Conservation (phyloP, 2,113 vertebrate genomes). For the Tragulus kanchil region DNA sequence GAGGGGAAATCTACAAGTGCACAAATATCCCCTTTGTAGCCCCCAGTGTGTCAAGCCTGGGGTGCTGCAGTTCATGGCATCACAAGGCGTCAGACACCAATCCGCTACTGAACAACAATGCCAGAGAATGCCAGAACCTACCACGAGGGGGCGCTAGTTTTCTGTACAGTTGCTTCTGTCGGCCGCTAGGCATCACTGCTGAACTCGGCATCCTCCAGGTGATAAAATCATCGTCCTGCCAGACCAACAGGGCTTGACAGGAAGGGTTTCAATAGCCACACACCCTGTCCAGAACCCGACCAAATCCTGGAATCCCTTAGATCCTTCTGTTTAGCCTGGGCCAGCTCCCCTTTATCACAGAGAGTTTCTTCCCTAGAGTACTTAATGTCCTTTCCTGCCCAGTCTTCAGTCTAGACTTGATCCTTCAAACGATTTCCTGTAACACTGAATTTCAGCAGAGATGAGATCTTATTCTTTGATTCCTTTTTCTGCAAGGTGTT, state of each 20-base stretch:
- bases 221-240: accelerated
- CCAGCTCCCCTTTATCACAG: background rate
- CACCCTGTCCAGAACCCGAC: background rate
- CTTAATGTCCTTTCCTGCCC: background rate
- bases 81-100: background rate
- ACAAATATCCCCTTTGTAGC: background rate
- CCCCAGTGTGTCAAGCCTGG: background rate
- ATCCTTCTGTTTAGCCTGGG: background rate
- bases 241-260: no score
- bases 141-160: slow-evolving; percentile 7
- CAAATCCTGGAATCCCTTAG: no score
- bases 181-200: accelerated
- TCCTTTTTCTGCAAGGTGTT: background rate
- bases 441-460: background rate
- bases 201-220: background rate
- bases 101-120: background rate
- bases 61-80: background rate
- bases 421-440: background rate
- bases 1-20: background rate
- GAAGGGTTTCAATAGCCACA: background rate
- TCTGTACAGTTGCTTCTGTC: background rate
- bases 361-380: background rate
- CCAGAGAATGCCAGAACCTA: background rate
- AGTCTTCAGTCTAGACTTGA: background rate
- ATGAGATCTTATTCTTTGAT: background rate